Evolutionary conservation across 2,797 vertebrate genomes (phyloP).

Genomic region (Rhinophrynus dorsalis): DNA sequence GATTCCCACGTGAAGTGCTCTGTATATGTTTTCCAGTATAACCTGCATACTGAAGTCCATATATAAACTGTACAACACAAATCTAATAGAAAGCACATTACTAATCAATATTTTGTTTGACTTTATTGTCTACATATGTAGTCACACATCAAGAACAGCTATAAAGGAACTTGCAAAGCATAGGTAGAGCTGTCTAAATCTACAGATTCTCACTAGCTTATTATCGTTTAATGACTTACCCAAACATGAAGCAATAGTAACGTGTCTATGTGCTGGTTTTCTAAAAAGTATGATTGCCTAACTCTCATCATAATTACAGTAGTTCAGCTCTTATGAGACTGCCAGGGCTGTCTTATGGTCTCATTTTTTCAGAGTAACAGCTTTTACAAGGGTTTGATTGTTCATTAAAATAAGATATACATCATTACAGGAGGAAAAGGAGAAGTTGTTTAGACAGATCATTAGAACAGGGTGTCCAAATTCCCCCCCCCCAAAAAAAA

Average conservation of each 20-base stretch:
- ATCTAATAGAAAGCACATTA: constrained; percentile 16
- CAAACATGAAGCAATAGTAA: constrained; percentile 30
- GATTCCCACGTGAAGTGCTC: too few species aligned
- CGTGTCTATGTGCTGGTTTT: background rate
- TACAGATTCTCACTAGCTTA: constrained; percentile 3
- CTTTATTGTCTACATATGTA: constrained; percentile 40
- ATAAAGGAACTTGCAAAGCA: constrained; percentile 31
- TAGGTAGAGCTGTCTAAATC: constrained; percentile 12
- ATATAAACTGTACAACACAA: constrained; percentile 14
- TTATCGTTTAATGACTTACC: constrained; percentile 35
- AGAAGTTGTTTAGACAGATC: too few species aligned
- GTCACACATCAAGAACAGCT: constrained; percentile 41
- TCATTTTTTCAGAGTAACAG: constrained; percentile 6
- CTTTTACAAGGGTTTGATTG: constrained; percentile 17
- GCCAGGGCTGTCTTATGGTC: constrained; percentile 3
- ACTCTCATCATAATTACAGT: background rate
- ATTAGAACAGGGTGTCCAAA: too few species aligned
- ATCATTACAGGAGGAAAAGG: constrained; percentile 11
- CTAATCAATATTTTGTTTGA: constrained; percentile 32
- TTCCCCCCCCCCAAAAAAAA: too few species aligned
- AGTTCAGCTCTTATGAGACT: constrained; percentile 7
- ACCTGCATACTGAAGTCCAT: background rate
- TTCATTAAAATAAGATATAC: constrained; percentile 15
- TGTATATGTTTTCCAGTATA: too few species aligned
- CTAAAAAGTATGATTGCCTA: background rate